Evolutionary conservation across 2,797 vertebrate genomes (phyloP).

Genomic region (Peromyscus eremicus): DNA sequence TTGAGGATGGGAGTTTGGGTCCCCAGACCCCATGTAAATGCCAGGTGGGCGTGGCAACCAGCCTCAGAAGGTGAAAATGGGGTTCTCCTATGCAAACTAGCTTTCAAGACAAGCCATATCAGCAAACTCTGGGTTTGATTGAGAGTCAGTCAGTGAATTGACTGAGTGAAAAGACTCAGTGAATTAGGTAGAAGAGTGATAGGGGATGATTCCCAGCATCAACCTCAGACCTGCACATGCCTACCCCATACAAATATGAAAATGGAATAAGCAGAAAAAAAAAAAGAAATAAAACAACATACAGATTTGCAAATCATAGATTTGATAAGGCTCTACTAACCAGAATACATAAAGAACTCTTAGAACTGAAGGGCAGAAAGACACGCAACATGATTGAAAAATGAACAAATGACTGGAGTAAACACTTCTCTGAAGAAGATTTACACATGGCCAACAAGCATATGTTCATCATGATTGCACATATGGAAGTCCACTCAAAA

Average conservation of each 20-base stretch:
- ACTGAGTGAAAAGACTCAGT: background rate
- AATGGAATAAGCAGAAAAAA: background rate
- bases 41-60: background rate
- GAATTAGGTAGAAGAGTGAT: background rate
- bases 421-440: background rate
- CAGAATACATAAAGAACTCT: slow-evolving; percentile 26
- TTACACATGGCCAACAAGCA: background rate
- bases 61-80: background rate
- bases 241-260: background rate
- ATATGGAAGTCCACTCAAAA: slow-evolving; percentile 1
- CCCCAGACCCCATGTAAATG: background rate
- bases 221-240: background rate
- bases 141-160: background rate
- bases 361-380: background rate
- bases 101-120: background rate
- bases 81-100: background rate
- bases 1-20: background rate
- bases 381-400: background rate
- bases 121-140: background rate
- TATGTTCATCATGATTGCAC: background rate
- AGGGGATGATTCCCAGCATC: background rate
- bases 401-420: background rate
- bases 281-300: background rate
- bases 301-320: background rate
- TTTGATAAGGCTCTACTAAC: slow-evolving; percentile 2